Conservation (phyloP, 2,888 invertebrate genomes). For the Zootermopsis nevadensis region DNA sequence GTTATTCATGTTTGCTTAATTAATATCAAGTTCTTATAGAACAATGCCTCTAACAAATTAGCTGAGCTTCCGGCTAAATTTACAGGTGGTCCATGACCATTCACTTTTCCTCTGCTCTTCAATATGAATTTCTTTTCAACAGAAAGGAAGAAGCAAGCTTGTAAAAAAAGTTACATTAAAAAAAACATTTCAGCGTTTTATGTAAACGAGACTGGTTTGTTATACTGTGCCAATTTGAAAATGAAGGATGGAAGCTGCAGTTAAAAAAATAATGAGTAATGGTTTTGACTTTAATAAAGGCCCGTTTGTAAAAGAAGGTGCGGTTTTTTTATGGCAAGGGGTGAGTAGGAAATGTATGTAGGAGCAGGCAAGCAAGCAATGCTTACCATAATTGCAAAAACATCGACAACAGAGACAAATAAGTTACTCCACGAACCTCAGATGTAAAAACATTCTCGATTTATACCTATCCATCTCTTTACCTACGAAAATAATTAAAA, state of each 20-base stretch:
- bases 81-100: background rate
- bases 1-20: too few species aligned
- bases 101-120: background rate
- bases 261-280: slow-evolving; percentile 28
- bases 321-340: background rate
- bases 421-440: background rate
- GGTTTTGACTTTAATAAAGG: slow-evolving; percentile 24
- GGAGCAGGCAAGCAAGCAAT: background rate
- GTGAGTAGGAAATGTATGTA: background rate
- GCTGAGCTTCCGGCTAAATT: background rate
- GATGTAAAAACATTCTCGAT: background rate
- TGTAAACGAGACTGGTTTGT: background rate
- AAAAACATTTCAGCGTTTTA: too few species aligned
- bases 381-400: slow-evolving; percentile 5
- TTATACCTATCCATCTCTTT: background rate
- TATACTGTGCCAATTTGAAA: slow-evolving; percentile 17
- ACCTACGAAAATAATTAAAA: background rate
- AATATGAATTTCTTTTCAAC: background rate
- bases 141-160: background rate
- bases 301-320: slow-evolving; percentile 15
- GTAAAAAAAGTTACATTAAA: background rate
- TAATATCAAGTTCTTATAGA: too few species aligned
- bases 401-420: background rate
- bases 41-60: too few species aligned
- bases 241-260: slow-evolving; percentile 20